Conservation (phyloP, 2,113 vertebrate genomes). For the Onychorhynchus coronatus region DNA sequence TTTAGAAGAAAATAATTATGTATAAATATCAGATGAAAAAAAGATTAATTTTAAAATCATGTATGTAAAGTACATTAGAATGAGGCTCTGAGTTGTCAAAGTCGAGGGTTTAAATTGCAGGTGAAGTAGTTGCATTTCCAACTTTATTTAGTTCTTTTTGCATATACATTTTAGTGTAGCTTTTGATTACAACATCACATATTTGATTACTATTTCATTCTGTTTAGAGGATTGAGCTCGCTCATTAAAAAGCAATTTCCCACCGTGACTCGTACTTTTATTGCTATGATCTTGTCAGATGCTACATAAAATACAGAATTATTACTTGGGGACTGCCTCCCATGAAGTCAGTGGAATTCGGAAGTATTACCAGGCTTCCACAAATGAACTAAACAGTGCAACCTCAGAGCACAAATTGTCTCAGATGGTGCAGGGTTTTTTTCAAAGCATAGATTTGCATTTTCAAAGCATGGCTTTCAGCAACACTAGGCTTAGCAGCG, state of each 20-base stretch:
- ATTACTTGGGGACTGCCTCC: neutral
- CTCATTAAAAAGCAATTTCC: neutral
- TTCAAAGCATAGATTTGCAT: neutral
- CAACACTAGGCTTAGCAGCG: neutral
- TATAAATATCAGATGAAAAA: neutral
- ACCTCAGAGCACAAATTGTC: neutral
- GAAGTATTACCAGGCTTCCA: neutral
- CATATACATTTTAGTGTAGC: neutral
- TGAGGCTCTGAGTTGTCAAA: neutral
- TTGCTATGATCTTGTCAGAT: neutral
- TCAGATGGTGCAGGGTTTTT: neutral
- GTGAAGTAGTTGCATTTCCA: neutral
- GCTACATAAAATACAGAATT: neutral
- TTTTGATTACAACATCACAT: neutral
- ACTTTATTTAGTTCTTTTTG: neutral
- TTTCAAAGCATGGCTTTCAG: neutral
- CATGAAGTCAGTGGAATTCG: neutral
- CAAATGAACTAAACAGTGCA: neutral
- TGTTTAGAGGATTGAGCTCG: neutral
- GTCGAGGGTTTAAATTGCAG: neutral
- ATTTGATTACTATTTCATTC: neutral
- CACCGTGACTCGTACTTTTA: neutral
- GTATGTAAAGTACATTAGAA: neutral
- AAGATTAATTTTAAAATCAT: neutral
- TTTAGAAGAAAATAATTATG: neutral